These are phyloP conservation scores for Tachuris rubrigastra DNA, from an alignment of 2,113 vertebrate species.

Conservation along the genomic window DNA sequence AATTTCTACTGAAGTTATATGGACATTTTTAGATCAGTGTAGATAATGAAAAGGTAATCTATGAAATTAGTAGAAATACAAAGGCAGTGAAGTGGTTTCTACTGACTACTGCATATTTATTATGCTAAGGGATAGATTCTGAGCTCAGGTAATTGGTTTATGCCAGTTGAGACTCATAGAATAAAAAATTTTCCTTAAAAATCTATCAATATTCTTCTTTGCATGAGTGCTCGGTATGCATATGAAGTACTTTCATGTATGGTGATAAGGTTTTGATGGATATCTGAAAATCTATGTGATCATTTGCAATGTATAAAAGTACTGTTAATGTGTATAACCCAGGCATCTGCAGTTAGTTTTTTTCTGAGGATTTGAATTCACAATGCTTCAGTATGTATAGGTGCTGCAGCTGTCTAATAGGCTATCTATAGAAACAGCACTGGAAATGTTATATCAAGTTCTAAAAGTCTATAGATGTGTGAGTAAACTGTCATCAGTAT, in stretches of 20 bases:
- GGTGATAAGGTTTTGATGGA: not conserved
- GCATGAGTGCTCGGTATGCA: not conserved
- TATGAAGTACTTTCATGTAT: not conserved
- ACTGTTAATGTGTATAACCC: not conserved
- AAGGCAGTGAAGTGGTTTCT: not conserved
- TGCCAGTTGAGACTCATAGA: not conserved
- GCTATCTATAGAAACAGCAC: not conserved
- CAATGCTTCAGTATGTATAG: accelerated
- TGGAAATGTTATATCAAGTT: not conserved
- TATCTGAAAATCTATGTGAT: not conserved
- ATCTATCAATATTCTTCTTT: not conserved
- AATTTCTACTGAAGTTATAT: not conserved
- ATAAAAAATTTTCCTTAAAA: not conserved
- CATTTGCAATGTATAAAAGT: not conserved
- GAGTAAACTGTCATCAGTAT: not conserved
- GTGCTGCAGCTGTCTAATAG: not conserved
- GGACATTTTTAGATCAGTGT: not conserved
- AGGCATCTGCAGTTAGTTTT: not conserved
- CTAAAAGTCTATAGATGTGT: not conserved
- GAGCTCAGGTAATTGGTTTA: not conserved
- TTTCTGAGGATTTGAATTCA: not conserved
- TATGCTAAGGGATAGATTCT: not conserved
- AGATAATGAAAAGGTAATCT: not conserved
- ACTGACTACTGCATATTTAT: not conserved
- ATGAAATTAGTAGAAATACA: not conserved